A percentile compares a stretch with the other conserved stretches of the same genome.
Evolutionary conservation across 2,888 invertebrate genomes (phyloP).

Genomic region (Acleris laterana): DNA sequence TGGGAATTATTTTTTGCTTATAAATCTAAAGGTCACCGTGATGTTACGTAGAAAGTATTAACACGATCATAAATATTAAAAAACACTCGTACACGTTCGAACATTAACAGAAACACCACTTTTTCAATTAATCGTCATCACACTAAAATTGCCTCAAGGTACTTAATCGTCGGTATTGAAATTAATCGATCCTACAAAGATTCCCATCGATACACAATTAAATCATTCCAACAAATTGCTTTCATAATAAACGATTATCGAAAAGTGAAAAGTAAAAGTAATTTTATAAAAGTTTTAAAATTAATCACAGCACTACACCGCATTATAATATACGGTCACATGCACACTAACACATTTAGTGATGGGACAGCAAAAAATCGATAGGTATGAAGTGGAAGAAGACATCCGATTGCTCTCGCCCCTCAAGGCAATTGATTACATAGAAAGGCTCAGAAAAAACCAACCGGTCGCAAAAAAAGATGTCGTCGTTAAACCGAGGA

Average conservation of each 20-base stretch:
- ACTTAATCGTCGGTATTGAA: slow-evolving; percentile 13
- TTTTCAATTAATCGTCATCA: neutral
- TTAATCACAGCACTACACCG: slow-evolving; percentile 19
- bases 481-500: slow-evolving; percentile 37
- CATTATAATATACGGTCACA: slow-evolving; percentile 7
- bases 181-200: slow-evolving; percentile 7
- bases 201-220: slow-evolving; percentile 3
- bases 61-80: too few species aligned
- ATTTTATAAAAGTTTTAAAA: slow-evolving; percentile 5
- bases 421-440: slow-evolving; percentile 24
- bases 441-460: slow-evolving; percentile 34
- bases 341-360: slow-evolving; percentile 1
- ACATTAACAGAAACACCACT: neutral
- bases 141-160: neutral
- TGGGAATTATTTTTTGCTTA: too few species aligned
- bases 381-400: slow-evolving; percentile 25
- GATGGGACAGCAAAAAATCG: slow-evolving; percentile 12
- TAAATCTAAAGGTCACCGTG: too few species aligned
- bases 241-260: slow-evolving; percentile 23
- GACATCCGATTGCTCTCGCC: slow-evolving; percentile 12
- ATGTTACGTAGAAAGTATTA: too few species aligned
- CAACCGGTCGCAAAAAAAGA: slow-evolving; percentile 10
- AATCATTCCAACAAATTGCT: slow-evolving; percentile 16
- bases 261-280: slow-evolving; percentile 35
- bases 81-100: too few species aligned